Evolutionary conservation across 1,140 invertebrate species (phyloP).

Genomic region (Rhysida immarginata): DNA sequence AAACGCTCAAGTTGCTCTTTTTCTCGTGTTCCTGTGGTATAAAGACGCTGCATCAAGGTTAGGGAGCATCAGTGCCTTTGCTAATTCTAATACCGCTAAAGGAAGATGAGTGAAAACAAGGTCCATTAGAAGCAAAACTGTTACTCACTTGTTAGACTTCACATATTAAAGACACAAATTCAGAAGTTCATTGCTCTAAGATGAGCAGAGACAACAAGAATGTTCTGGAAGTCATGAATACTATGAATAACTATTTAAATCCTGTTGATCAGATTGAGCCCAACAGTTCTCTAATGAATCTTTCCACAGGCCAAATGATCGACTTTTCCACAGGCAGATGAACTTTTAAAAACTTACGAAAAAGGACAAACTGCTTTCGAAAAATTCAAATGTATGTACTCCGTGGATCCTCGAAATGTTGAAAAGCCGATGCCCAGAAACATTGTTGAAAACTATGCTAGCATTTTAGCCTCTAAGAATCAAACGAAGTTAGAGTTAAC

Average conservation of each 20-base stretch:
- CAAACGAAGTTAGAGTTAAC: background rate
- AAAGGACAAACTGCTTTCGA: background rate
- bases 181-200: background rate
- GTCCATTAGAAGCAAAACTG: background rate
- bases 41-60: background rate
- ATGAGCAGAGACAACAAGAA: background rate
- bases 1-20: background rate
- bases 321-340: background rate
- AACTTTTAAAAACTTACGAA: background rate
- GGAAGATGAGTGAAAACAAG: background rate
- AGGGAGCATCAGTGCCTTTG: background rate
- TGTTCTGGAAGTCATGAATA: background rate
- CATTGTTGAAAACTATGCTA: background rate
- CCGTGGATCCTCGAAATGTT: background rate
- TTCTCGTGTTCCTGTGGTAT: background rate
- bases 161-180: background rate
- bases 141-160: background rate
- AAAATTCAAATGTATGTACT: background rate
- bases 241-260: background rate
- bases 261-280: background rate
- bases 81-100: background rate
- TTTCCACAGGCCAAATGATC: background rate
- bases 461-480: background rate
- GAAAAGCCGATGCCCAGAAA: background rate
- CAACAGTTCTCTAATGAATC: background rate